These are phyloP conservation scores for Cephus rjabovi DNA, from an alignment of 2,888 invertebrate genomes.

Conservation along the genomic window DNA sequence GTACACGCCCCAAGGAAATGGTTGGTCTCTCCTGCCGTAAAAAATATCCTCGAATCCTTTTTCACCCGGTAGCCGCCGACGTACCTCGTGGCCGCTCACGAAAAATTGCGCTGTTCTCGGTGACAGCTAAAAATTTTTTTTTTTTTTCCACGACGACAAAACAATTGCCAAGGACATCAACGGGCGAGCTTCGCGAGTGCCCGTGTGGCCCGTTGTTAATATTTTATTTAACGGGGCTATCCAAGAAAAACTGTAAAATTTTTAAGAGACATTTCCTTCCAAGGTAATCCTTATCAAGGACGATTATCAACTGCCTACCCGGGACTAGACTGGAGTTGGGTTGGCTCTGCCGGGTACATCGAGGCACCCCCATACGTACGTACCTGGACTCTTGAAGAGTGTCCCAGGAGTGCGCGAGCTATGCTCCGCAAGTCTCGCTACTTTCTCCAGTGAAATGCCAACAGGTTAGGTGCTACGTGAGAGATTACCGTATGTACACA, in stretches of 20 bases:
- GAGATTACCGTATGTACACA: conserved; percentile 40
- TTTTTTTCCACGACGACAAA: not conserved
- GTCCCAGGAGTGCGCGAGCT: not conserved
- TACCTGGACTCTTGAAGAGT: not conserved
- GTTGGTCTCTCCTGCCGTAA: not conserved
- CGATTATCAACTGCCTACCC: not conserved
- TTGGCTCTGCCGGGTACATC: not conserved
- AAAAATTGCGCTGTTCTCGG: not conserved
- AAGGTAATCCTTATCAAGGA: not conserved
- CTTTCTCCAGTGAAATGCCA: conserved; percentile 64
- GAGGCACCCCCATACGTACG: not conserved
- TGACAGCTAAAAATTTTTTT: not conserved
- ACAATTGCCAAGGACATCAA: not conserved
- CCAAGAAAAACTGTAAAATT: not conserved
- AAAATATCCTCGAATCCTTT: not conserved
- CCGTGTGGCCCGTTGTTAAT: not conserved
- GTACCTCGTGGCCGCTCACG: not conserved
- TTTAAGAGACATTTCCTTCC: not conserved
- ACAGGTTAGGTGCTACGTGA: conserved; percentile 52
- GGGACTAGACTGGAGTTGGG: not conserved
- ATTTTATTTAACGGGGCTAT: not conserved
- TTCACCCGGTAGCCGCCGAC: not conserved
- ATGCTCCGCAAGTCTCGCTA: conserved; percentile 42
- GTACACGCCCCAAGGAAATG: conserved; percentile 1
- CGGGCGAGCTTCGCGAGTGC: not conserved